Base-by-base conservation (phyloP, 2,113 vertebrate genomes). In the Osmerus eperlanus region DNA sequence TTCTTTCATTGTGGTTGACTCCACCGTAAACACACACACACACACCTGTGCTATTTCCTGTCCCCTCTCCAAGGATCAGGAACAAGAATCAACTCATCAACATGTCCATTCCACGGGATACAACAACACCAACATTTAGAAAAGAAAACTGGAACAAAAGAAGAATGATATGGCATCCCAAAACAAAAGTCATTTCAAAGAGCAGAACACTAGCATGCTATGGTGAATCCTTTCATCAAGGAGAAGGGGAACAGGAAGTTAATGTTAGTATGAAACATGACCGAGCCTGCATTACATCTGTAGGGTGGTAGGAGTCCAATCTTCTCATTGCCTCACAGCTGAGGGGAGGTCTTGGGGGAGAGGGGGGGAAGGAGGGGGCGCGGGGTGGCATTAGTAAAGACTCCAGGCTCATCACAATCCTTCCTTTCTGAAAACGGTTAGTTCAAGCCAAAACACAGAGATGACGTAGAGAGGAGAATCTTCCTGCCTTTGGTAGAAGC, bases 201-300 rank as follows among this genome's bases (percentile, higher is more conserved):
- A 83, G 86, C 89, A 90, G 52, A 94, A 94, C 93, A 92, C 90
- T 91, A 86, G 89, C 92, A 91, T 92, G 89, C 86, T 82, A 71
- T 88, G 86, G 88, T 83, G 81, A 70, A 85, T 80, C 80, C 73
- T 81, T 81, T 79, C 80, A 76, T 71, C 68, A 87, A 87, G 89
- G 92, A 91, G 90, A 86, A 76, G 69, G 73, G 72, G 67, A 76
- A 71, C 52, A 73, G 67, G 61, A 71, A 68, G 60, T 79, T 66
- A 66, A 78, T 63, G 81, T 81, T 19, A 77, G 76, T 60, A 73
- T 71, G 71, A 67, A 70, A 74, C 32, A 65, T 6, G 23, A 69
- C 54, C 15, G 21, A 36, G 69, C 60, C 66, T 81, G 85, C 79
- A 81, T 67, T 15, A 58, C 72, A 72, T 0, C 67, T 65, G 62